phyloP scores from a whole-genome alignment of 92 coral and sea anemone genomes.

The Parazoanthus swiftii region DNA sequence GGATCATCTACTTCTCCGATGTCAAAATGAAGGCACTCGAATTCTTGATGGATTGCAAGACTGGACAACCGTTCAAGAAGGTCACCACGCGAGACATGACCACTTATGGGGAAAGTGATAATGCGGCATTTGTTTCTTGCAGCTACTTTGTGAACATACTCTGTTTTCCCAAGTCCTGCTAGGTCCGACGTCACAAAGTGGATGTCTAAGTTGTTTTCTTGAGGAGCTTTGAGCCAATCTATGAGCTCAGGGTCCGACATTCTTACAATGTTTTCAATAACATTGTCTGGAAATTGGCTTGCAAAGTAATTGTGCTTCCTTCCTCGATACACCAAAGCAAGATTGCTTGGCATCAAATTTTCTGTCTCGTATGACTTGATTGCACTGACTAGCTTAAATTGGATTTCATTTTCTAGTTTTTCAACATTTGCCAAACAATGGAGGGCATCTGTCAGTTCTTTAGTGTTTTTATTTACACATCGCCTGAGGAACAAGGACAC shows the following conservation, averaged over 20 bases:
- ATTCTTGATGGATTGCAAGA: constrained; percentile 25
- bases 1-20: constrained; percentile 44
- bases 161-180: constrained; percentile 52
- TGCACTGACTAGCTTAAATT: constrained; percentile 42
- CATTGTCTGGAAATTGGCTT: constrained; percentile 3
- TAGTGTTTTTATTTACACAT: constrained; percentile 28
- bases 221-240: neutral
- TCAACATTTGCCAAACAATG: constrained; percentile 58
- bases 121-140: neutral
- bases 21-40: constrained; percentile 41
- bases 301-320: neutral
- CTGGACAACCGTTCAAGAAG: constrained; percentile 32
- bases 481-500: constrained; percentile 42
- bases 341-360: neutral
- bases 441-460: constrained; percentile 11
- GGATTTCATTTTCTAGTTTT: constrained; percentile 45
- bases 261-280: neutral
- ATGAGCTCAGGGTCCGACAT: neutral
- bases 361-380: constrained; percentile 16
- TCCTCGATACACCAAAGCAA: constrained; percentile 11
- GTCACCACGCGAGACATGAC: constrained; percentile 14
- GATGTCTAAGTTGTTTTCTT: constrained; percentile 10
- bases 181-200: constrained; percentile 41
- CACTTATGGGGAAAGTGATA: constrained; percentile 37
- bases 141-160: constrained; percentile 19